A percentile compares a stretch with the other conserved stretches of the same genome.
These are phyloP conservation scores for Amphimallon solstitiale DNA, from an alignment of 2,888 invertebrate genomes.

Conservation along the genomic window DNA sequence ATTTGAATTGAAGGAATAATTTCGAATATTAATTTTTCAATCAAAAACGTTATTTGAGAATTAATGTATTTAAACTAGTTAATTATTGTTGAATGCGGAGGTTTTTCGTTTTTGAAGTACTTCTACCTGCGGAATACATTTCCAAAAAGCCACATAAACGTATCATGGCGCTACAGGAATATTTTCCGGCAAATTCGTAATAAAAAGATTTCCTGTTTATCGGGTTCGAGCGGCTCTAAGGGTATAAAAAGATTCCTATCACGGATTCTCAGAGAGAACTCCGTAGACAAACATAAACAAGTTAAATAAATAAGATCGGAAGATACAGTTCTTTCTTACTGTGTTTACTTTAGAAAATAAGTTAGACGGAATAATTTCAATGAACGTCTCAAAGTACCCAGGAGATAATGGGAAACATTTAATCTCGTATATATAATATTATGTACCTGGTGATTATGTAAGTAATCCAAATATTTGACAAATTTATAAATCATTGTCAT, in stretches of 20 bases:
- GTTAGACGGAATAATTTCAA: slow-evolving; percentile 28
- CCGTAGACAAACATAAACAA: slow-evolving; percentile 32
- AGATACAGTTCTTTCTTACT: slow-evolving; percentile 28
- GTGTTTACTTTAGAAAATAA: slow-evolving; percentile 30
- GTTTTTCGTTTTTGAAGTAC: neutral
- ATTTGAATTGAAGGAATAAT: no score
- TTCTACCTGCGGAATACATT: neutral
- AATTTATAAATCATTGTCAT: no score
- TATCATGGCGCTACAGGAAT: slow-evolving; percentile 1
- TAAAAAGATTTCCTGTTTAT: slow-evolving; percentile 32
- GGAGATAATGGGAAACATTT: neutral
- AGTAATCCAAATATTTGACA: no score
- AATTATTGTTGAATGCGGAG: no score
- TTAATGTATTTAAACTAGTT: no score
- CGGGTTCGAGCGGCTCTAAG: slow-evolving; percentile 5
- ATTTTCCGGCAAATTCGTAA: slow-evolving; percentile 8
- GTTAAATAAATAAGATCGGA: slow-evolving; percentile 31
- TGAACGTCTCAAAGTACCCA: neutral
- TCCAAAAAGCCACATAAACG: neutral
- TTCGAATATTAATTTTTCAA: no score
- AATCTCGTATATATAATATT: no score
- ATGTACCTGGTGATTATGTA: no score
- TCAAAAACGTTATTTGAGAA: no score
- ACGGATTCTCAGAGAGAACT: slow-evolving; percentile 1
- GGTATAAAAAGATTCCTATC: slow-evolving; percentile 29